These are phyloP conservation scores for Zeus faber DNA, from an alignment of 2,113 vertebrate species.

Conservation along the genomic window DNA sequence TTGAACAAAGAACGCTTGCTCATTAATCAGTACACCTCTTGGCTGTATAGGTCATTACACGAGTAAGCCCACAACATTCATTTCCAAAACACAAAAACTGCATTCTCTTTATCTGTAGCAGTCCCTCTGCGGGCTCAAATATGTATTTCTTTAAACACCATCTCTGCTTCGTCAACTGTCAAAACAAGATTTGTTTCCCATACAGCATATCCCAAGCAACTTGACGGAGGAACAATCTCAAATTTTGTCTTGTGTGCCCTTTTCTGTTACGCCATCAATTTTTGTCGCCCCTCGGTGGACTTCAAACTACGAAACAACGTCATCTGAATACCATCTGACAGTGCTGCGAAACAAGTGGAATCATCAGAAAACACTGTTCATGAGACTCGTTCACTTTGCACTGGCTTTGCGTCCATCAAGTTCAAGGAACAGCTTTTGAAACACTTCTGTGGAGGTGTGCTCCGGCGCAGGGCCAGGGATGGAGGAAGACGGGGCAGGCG, in stretches of 20 bases:
- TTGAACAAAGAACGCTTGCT: neutral
- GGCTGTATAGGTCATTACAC: neutral
- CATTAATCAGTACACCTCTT: neutral
- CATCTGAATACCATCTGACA: neutral
- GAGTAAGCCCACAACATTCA: neutral
- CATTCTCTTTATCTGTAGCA: neutral
- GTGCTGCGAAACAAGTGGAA: neutral
- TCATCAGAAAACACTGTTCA: neutral
- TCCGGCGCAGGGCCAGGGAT: no score
- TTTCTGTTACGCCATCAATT: neutral
- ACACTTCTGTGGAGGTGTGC: no score
- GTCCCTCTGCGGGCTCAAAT: no score
- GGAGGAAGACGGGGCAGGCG: no score
- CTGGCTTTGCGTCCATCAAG: conserved; percentile 2
- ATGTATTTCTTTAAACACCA: neutral
- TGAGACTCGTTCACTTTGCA: neutral
- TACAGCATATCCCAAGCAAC: neutral
- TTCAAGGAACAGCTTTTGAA: neutral
- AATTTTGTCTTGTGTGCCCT: neutral
- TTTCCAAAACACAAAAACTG: neutral
- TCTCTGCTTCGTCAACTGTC: neutral
- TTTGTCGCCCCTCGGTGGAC: neutral
- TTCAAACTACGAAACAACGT: neutral
- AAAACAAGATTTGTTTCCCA: neutral
- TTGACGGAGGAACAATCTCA: neutral